phyloP scores from a whole-genome alignment of 2,113 vertebrate genomes.

The Ptilonorhynchus violaceus region DNA sequence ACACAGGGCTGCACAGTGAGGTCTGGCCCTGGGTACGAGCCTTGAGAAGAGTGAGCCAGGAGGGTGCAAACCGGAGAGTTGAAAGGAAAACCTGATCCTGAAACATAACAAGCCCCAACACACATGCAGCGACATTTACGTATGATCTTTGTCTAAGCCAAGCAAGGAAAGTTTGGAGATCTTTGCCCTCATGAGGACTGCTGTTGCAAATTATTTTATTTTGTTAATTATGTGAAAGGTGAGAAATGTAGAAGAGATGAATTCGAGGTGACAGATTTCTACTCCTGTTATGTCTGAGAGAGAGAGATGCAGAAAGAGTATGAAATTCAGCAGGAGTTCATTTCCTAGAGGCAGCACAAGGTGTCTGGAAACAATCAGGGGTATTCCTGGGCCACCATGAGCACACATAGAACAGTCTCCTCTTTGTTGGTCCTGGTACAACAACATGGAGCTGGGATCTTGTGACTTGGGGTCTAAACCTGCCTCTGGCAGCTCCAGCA shows the following conservation, averaged over 20 bases:
- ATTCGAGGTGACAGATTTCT: background rate
- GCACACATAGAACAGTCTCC: background rate
- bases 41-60: background rate
- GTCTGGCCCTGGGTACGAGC: background rate
- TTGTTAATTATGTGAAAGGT: background rate
- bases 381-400: background rate
- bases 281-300: background rate
- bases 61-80: background rate
- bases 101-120: background rate
- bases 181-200: background rate
- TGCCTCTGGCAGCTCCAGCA: background rate
- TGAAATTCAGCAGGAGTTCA: background rate
- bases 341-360: background rate
- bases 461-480: background rate
- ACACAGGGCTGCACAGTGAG: background rate
- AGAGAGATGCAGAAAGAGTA: background rate
- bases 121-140: background rate
- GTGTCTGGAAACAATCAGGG: background rate
- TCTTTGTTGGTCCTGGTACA: background rate
- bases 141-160: background rate
- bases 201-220: background rate
- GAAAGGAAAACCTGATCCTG: background rate
- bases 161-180: background rate
- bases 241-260: background rate
- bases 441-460: background rate